phyloP scores from a whole-genome alignment of 2,888 invertebrate genomes.

The Microplitis manilae region DNA sequence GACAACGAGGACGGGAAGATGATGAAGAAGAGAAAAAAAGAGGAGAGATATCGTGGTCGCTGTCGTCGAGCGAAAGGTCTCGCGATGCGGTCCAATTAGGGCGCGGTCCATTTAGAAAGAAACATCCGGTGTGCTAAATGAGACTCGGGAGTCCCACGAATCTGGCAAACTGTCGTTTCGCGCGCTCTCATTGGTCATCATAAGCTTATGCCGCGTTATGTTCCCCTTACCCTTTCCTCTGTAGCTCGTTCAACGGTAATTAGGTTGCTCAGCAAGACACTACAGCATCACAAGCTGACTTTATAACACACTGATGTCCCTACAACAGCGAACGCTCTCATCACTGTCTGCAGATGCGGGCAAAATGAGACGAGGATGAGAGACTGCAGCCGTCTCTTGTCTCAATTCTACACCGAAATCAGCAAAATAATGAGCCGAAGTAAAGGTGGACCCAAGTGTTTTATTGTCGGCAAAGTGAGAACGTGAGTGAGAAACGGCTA shows the following conservation, averaged over 20 bases:
- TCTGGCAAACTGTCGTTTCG: constrained; percentile 43
- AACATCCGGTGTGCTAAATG: constrained; percentile 55
- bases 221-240: constrained; percentile 37
- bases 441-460: constrained; percentile 38
- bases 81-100: constrained; percentile 54
- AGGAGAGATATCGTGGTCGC: constrained; percentile 33
- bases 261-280: constrained; percentile 44
- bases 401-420: constrained; percentile 50
- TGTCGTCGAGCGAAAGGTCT: constrained; percentile 45
- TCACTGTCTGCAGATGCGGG: too few relatives aligned
- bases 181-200: constrained; percentile 36
- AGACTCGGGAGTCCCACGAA: constrained; percentile 31
- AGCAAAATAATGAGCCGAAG: constrained; percentile 58
- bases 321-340: too few relatives aligned
- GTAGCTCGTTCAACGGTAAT: constrained; percentile 48
- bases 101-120: constrained; percentile 53
- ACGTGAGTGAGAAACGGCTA: constrained; percentile 43
- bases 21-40: constrained; percentile 11
- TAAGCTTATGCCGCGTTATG: not conserved
- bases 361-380: too few relatives aligned
- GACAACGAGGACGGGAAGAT: not conserved
- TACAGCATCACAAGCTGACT: constrained; percentile 24
- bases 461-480: constrained; percentile 51
- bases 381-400: not conserved
- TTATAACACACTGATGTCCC: too few relatives aligned